Percentiles rank a stretch among this genome's conserved stretches.
Conservation (phyloP, 2,888 invertebrate species). For the Neria commutata region DNA sequence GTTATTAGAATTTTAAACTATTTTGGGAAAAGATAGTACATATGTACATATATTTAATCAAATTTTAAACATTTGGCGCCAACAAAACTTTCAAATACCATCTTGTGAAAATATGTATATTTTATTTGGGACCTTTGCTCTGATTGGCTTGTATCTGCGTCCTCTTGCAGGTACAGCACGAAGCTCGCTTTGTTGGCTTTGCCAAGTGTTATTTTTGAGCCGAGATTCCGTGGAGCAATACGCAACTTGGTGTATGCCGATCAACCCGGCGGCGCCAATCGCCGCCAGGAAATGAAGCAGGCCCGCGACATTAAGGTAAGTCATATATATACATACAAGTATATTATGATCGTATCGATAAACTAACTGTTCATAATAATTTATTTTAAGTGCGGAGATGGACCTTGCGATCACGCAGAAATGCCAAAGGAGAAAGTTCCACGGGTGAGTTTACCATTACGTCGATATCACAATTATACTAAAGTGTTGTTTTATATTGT, state of each 20-base stretch:
- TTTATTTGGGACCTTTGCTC: too few species aligned
- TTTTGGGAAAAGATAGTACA: too few species aligned
- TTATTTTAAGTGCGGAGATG: constrained; percentile 56
- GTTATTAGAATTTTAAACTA: too few species aligned
- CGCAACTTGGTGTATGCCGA: constrained; percentile 91
- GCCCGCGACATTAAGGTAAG: constrained; percentile 80
- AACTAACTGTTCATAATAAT: not conserved
- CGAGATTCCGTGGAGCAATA: constrained; percentile 87
- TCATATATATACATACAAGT: too few species aligned
- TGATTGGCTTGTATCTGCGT: too few species aligned
- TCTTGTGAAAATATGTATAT: too few species aligned
- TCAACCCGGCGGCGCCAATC: constrained; percentile 75
- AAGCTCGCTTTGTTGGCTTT: constrained; percentile 84
- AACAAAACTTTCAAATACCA: too few species aligned
- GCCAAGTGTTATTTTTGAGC: constrained; percentile 92
- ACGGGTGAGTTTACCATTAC: constrained; percentile 42
- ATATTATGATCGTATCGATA: too few species aligned
- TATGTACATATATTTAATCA: too few species aligned
- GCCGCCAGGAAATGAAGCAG: constrained; percentile 84
- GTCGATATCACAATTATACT: not conserved
- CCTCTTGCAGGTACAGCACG: constrained; percentile 72
- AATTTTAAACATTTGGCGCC: too few species aligned
- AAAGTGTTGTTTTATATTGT: not conserved
- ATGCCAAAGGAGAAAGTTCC: constrained; percentile 59
- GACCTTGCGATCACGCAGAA: constrained; percentile 61